phyloP scores from a whole-genome alignment of 2,113 vertebrate genomes.

The Saccopteryx bilineata region DNA sequence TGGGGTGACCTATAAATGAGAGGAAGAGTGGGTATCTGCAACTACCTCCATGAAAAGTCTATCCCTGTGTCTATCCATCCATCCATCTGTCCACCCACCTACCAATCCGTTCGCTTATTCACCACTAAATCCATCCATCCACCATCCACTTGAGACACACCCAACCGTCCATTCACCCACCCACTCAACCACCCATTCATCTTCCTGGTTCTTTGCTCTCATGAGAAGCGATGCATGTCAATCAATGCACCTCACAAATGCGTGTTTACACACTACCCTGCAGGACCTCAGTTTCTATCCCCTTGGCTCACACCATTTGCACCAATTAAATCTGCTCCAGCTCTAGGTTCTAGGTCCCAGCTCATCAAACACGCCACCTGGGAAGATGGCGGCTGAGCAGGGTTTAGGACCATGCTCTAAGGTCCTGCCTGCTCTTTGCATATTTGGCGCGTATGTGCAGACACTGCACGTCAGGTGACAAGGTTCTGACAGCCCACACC shows the following conservation, averaged over 20 bases:
- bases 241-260: no score
- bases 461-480: rapidly evolving
- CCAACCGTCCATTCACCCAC: background rate
- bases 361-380: background rate
- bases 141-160: rapidly evolving
- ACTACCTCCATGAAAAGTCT: background rate
- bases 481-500: rapidly evolving
- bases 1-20: background rate
- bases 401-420: no score
- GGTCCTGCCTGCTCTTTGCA: background rate
- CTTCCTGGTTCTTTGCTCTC: no score
- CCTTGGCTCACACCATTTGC: background rate
- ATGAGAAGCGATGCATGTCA: rapidly evolving
- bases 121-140: background rate
- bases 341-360: no score
- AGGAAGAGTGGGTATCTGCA: rapidly evolving
- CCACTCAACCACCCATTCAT: background rate
- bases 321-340: rapidly evolving
- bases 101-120: background rate
- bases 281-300: rapidly evolving
- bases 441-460: rapidly evolving
- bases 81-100: background rate
- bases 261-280: no score
- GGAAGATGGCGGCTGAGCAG: background rate
- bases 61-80: no score